phyloP scores from a whole-genome alignment of 2,888 invertebrate genomes.

The Priocnemis perturbator region DNA sequence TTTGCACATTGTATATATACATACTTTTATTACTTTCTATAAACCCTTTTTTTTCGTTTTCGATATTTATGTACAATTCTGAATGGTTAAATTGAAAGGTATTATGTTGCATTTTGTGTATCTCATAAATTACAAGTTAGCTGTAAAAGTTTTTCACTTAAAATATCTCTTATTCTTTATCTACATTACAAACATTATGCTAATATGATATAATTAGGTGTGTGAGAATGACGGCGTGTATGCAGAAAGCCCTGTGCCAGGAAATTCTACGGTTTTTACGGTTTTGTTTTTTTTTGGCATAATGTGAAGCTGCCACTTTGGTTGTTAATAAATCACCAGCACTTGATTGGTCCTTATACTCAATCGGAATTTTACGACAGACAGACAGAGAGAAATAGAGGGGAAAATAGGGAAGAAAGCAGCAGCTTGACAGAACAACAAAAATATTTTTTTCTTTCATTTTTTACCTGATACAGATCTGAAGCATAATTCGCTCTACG shows the following conservation, averaged over 20 bases:
- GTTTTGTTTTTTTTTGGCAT: no score
- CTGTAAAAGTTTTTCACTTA: slow-evolving; percentile 39
- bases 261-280: slow-evolving; percentile 24
- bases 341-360: no score
- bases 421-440: no score
- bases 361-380: no score
- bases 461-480: no score
- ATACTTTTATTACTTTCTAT: slow-evolving; percentile 51
- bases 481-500: no score
- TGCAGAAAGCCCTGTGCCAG: slow-evolving; percentile 32
- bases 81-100: slow-evolving; percentile 41
- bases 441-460: no score
- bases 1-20: slow-evolving; percentile 43
- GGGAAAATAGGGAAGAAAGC: no score
- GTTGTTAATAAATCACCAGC: no score
- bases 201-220: neutral
- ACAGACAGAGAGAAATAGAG: no score
- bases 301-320: no score
- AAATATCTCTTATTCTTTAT: slow-evolving; percentile 41
- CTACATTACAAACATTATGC: slow-evolving; percentile 47
- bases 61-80: slow-evolving; percentile 48
- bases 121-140: slow-evolving; percentile 15
- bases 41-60: slow-evolving; percentile 33
- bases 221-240: slow-evolving; percentile 30
- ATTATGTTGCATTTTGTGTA: slow-evolving; percentile 42